Evolutionary conservation across 2,797 vertebrate genomes (phyloP).

Genomic region (Argentina silus): DNA sequence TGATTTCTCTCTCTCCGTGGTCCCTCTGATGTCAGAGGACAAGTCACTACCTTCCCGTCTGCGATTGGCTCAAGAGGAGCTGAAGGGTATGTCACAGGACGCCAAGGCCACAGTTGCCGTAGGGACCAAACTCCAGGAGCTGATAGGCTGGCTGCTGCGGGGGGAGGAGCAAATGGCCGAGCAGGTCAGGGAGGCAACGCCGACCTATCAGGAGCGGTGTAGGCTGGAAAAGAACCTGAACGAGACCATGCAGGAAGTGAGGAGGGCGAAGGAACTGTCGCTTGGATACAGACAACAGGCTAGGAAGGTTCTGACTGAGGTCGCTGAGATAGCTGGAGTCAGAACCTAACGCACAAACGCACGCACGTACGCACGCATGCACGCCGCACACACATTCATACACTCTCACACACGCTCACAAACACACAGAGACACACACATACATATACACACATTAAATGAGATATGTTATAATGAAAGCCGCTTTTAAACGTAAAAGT

Average conservation of each 20-base stretch:
- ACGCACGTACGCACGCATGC: too few species aligned
- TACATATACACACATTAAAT: neutral
- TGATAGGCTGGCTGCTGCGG: slow-evolving; percentile 72
- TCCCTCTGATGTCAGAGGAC: slow-evolving; percentile 37
- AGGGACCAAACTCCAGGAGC: slow-evolving; percentile 68
- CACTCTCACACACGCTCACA: neutral
- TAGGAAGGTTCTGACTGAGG: slow-evolving; percentile 68
- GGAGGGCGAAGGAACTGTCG: slow-evolving; percentile 68
- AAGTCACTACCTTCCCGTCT: slow-evolving; percentile 53
- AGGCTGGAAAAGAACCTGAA: slow-evolving; percentile 73
- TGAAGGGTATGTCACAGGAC: slow-evolving; percentile 60
- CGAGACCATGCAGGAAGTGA: slow-evolving; percentile 74
- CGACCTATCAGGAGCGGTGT: slow-evolving; percentile 66
- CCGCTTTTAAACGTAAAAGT: neutral
- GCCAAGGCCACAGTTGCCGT: slow-evolving; percentile 70
- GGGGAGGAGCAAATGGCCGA: slow-evolving; percentile 56
- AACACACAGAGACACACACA: neutral
- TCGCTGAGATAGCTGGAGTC: slow-evolving; percentile 64
- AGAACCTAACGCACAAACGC: slow-evolving; percentile 38
- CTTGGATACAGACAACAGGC: slow-evolving; percentile 67
- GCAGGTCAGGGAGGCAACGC: slow-evolving; percentile 59
- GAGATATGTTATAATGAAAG: neutral
- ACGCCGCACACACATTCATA: too few species aligned
- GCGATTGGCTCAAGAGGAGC: slow-evolving; percentile 60
- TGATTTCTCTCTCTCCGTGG: slow-evolving; percentile 71